Percentiles rank a stretch among this genome's conserved stretches.
Evolutionary conservation across 2,888 invertebrate genomes (phyloP).

Genomic region (Dusona sp.): DNA sequence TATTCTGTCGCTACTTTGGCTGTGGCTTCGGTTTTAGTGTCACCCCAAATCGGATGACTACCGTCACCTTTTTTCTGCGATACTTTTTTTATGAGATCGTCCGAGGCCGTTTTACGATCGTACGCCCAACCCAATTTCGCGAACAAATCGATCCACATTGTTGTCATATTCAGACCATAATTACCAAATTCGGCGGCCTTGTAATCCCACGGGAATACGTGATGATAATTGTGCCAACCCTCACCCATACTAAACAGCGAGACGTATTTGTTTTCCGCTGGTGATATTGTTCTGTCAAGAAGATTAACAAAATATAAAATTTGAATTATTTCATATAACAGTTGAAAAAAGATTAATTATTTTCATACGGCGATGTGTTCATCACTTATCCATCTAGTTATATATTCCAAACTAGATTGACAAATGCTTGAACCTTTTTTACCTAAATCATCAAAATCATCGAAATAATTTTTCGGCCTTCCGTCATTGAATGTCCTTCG

Average conservation of each 20-base stretch:
- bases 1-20: conserved; percentile 19
- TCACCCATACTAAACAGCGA: conserved; percentile 82
- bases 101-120: conserved; percentile 89
- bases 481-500: not conserved
- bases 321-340: not conserved
- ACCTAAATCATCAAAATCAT: not conserved
- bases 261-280: conserved; percentile 72
- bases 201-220: conserved; percentile 85
- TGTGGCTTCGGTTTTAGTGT: not conserved
- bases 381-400: not conserved
- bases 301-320: not conserved
- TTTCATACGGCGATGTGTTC: not conserved
- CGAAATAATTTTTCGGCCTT: not conserved
- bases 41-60: conserved; percentile 69
- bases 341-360: not conserved
- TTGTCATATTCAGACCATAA: conserved; percentile 87
- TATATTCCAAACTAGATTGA: not conserved
- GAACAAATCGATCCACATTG: conserved; percentile 89
- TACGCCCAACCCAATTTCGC: conserved; percentile 91
- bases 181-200: conserved; percentile 83
- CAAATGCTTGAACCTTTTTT: not conserved
- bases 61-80: conserved; percentile 87
- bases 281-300: conserved; percentile 61
- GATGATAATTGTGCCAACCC: conserved; percentile 87
- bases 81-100: conserved; percentile 85